phyloP scores from a whole-genome alignment of 2,888 invertebrate species.

The Lysandra coridon region DNA sequence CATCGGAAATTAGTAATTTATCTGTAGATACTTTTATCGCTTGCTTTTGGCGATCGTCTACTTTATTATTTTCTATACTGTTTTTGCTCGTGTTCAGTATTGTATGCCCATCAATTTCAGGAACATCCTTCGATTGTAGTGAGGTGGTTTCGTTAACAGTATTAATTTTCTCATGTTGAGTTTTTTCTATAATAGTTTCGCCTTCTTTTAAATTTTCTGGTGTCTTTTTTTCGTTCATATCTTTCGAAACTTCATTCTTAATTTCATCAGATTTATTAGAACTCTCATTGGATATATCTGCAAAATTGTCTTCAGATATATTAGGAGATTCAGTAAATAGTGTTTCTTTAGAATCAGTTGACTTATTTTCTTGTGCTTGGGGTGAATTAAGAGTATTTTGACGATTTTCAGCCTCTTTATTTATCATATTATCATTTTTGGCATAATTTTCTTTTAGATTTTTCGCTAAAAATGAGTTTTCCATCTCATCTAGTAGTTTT shows the following conservation, averaged over 20 bases:
- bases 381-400: slow-evolving; percentile 26
- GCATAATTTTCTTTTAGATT: slow-evolving; percentile 55
- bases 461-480: slow-evolving; percentile 62
- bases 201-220: background rate
- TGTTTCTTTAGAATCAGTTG: slow-evolving; percentile 43
- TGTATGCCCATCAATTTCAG: background rate
- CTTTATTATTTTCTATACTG: background rate
- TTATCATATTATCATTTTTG: slow-evolving; percentile 64
- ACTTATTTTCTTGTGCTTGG: slow-evolving; percentile 49
- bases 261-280: slow-evolving; percentile 48
- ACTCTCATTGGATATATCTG: slow-evolving; percentile 64
- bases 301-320: slow-evolving; percentile 68
- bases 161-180: background rate
- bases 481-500: slow-evolving; percentile 63
- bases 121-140: no score
- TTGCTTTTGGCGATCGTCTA: background rate
- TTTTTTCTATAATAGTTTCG: background rate
- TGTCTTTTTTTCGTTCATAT: background rate
- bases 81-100: background rate
- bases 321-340: slow-evolving; percentile 53
- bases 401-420: slow-evolving; percentile 53
- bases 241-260: background rate
- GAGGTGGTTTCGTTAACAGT: background rate
- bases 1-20: slow-evolving; percentile 6
- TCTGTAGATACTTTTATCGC: background rate